phyloP scores from a whole-genome alignment of 2,797 vertebrate genomes.

The Dendrocincla fuliginosa region DNA sequence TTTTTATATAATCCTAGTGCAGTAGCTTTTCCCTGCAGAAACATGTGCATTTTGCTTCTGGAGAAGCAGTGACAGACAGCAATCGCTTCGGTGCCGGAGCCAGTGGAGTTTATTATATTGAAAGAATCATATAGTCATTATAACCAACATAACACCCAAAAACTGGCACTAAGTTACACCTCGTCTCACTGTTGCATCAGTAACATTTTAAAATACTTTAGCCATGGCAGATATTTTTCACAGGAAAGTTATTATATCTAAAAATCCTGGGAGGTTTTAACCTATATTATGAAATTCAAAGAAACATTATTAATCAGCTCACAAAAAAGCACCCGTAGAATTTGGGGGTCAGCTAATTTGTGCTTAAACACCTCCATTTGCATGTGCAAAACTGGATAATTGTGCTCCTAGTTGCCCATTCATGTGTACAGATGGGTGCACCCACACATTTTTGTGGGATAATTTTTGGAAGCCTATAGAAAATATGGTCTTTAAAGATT shows the following conservation, averaged over 20 bases:
- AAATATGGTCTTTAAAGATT: conserved; percentile 66
- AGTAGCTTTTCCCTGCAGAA: neutral
- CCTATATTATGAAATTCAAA: neutral
- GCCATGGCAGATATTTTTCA: neutral
- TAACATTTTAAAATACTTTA: neutral
- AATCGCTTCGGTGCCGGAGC: neutral
- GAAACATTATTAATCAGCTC: neutral
- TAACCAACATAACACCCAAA: neutral
- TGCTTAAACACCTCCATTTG: conserved; percentile 44
- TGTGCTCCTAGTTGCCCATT: conserved; percentile 51
- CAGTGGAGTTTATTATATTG: neutral
- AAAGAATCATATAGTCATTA: neutral
- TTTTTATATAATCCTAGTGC: conserved; percentile 6
- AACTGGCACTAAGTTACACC: neutral
- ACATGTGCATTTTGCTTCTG: neutral
- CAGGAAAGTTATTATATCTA: neutral
- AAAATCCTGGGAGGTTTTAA: neutral
- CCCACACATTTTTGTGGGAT: conserved; percentile 62
- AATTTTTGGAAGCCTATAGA: conserved; percentile 67
- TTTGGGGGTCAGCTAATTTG: conserved; percentile 43
- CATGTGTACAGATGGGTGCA: conserved; percentile 65
- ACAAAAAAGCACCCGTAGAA: neutral
- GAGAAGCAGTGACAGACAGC: neutral
- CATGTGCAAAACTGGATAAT: conserved; percentile 51
- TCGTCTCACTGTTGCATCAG: neutral